A percentile compares a stretch with the other conserved stretches of the same genome.
Evolutionary conservation across 1,140 invertebrate species (phyloP).

Genomic region (Hyles vespertilio): DNA sequence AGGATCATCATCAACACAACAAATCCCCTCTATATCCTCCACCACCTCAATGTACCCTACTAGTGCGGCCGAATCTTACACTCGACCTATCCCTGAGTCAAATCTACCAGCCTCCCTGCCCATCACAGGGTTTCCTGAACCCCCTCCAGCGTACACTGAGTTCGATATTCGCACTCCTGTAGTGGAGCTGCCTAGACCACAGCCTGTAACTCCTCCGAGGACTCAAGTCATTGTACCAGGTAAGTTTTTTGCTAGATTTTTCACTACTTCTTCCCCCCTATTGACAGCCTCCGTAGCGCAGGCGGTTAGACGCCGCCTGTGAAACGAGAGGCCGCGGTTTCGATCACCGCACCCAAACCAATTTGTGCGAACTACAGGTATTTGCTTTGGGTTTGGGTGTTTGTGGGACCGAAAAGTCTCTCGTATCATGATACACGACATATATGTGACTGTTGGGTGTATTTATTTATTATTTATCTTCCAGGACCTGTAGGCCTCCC

Average conservation of each 20-base stretch:
- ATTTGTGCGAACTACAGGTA: too few relatives aligned
- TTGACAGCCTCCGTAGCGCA: too few relatives aligned
- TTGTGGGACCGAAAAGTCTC: too few relatives aligned
- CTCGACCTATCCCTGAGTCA: slow-evolving; percentile 13
- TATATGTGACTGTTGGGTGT: too few relatives aligned
- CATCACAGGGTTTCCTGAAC: slow-evolving; percentile 39
- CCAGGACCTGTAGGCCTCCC: slow-evolving; percentile 13
- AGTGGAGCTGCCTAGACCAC: slow-evolving; percentile 1
- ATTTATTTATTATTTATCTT: neutral
- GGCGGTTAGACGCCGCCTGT: too few relatives aligned
- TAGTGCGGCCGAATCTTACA: neutral
- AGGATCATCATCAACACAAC: slow-evolving; percentile 1
- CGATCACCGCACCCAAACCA: too few relatives aligned
- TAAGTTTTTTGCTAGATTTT: slow-evolving; percentile 4
- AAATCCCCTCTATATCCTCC: slow-evolving; percentile 7
- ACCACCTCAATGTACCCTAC: slow-evolving; percentile 19
- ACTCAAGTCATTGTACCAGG: slow-evolving; percentile 43
- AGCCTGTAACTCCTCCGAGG: slow-evolving; percentile 22
- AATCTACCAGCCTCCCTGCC: slow-evolving; percentile 34
- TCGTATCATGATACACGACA: too few relatives aligned
- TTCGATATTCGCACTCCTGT: slow-evolving; percentile 14
- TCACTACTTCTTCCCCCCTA: too few relatives aligned
- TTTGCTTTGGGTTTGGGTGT: too few relatives aligned
- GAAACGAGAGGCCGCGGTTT: too few relatives aligned
- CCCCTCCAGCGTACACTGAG: slow-evolving; percentile 53